phyloP scores from a whole-genome alignment of 2,113 vertebrate species.

The Scopus umbretta region DNA sequence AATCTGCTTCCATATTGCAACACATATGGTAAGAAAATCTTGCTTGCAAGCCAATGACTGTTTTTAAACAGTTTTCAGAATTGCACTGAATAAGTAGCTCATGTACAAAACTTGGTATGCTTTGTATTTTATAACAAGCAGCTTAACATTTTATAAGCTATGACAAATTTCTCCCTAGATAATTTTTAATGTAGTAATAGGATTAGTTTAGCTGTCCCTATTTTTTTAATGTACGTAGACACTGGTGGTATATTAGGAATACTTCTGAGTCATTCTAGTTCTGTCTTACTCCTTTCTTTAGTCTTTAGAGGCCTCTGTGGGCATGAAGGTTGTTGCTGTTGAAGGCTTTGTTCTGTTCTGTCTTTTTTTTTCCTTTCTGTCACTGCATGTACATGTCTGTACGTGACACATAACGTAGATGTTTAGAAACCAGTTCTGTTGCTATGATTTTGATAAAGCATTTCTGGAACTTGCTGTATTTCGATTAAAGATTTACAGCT shows the following conservation, averaged over 20 bases:
- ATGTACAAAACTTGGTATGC: not conserved
- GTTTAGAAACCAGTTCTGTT: not conserved
- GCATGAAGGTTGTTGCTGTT: not conserved
- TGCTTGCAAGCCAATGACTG: constrained; percentile 11
- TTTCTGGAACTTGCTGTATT: constrained; percentile 2
- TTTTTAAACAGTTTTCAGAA: constrained; percentile 38
- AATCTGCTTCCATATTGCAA: constrained; percentile 10
- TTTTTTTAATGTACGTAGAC: not conserved
- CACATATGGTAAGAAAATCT: constrained; percentile 34
- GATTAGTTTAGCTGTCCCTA: not conserved
- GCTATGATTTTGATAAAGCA: not conserved
- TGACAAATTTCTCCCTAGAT: not conserved
- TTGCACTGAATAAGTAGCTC: not conserved
- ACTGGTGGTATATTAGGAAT: not conserved
- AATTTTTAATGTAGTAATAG: constrained; percentile 1
- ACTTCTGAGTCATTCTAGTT: not conserved
- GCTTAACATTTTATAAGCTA: constrained; percentile 7
- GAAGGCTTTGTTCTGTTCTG: not conserved
- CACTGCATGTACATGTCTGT: not conserved
- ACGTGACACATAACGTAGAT: not conserved
- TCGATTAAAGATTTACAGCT: constrained; percentile 25
- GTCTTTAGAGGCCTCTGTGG: not conserved
- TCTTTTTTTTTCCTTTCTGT: not conserved
- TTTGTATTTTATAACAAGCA: constrained; percentile 24
- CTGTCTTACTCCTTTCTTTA: not conserved